A percentile compares a stretch with the other conserved stretches of the same genome.
These are phyloP conservation scores for Mirounga angustirostris DNA, from an alignment of 2,113 vertebrate genomes.

Conservation along the genomic window DNA sequence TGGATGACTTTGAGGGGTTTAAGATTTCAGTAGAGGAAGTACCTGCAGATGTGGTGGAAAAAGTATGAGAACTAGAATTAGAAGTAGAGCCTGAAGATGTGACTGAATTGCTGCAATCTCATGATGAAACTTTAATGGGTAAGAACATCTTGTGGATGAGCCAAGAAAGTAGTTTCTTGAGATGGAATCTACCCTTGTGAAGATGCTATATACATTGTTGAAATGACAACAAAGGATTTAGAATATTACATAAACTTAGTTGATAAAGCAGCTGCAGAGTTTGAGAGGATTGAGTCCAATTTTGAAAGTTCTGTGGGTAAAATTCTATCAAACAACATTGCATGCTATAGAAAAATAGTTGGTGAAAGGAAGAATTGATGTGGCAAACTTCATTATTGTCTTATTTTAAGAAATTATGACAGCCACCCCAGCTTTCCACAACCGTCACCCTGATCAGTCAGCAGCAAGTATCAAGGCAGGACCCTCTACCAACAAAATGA, in stretches of 20 bases:
- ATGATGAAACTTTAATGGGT: neutral
- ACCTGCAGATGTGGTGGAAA: neutral
- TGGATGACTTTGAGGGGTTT: neutral
- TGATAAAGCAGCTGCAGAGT: neutral
- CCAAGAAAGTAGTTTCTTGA: neutral
- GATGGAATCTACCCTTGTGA: neutral
- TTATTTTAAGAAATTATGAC: neutral
- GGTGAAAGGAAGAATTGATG: neutral
- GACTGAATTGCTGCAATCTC: neutral
- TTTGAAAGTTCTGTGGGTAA: neutral
- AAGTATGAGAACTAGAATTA: neutral
- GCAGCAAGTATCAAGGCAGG: neutral
- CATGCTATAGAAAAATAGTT: neutral
- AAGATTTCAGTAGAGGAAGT: neutral
- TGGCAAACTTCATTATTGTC: neutral
- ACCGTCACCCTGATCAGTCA: neutral
- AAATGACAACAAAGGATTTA: neutral
- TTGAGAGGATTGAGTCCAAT: neutral
- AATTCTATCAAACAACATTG: neutral
- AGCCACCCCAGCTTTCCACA: neutral
- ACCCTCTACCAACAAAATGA: neutral
- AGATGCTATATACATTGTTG: neutral
- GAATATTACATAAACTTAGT: neutral
- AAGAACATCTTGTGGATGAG: neutral
- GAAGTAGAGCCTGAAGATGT: neutral